Base-by-base conservation (phyloP, 2,113 vertebrate genomes). In the Catagonus wagneri region DNA sequence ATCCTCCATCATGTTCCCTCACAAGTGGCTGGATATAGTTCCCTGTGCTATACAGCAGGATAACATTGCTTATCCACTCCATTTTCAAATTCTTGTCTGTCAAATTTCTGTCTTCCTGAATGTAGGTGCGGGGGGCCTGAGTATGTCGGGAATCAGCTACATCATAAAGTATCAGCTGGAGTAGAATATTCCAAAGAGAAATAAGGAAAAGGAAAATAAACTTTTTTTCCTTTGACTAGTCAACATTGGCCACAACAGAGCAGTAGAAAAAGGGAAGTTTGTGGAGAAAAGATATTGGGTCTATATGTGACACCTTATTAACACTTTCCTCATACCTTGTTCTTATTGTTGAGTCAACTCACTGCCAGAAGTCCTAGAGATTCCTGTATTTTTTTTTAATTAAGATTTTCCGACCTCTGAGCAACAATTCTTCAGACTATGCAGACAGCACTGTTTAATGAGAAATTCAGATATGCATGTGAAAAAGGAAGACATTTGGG, bases 351-450 rank as follows among this genome's bases (percentile, higher is more conserved):
- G 29, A 3, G 34, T 72, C 71, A 88, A 86, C 58, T 81, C 68
- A 68, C 50, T 81, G 50, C 13, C n/a, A 54, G 32, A 75, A 91
- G 39, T 81, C 36, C 22, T 87, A 34, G 25, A 61, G 52, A 60
- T 68, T 54, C 52, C 75, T 68, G 2, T 74, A 19, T 81, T 81
- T 90, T 90, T 91, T 39, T 90, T 90, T 91, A 92, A 87, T 91
- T 39, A 81, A 90, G 34, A 84, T 54, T 87, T 90, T 74, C 75
- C 86, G 80, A 75, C 25, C 17, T 36, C 52, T n/a, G 15, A 81
- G 68, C 60, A 63, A 36, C 27, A 74, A 58, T 89, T 89, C n/a
- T 88, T 89, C 39, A 58, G 60, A 76, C 13, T 86, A 17, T 34
- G 44, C 19, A 39, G 14, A 65, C 2, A 81, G 15, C n/a, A 29